Evolutionary conservation across 2,888 invertebrate species (phyloP).

Genomic region (Autographa gamma): DNA sequence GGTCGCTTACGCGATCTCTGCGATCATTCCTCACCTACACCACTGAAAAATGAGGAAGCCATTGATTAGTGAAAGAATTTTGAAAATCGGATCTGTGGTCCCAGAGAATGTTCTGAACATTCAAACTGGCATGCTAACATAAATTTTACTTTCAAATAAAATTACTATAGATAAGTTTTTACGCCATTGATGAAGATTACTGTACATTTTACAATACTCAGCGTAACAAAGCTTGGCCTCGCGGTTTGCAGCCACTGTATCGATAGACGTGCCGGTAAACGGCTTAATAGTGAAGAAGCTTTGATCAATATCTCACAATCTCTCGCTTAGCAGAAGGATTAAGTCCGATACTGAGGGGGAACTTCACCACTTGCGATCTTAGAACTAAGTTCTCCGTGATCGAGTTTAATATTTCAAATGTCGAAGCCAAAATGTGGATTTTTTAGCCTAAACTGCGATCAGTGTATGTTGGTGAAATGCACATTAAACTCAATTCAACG

Average conservation of each 20-base stretch:
- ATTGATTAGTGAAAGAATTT: too few relatives aligned
- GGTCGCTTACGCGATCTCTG: too few relatives aligned
- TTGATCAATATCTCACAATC: constrained; percentile 57
- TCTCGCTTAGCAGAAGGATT: constrained; percentile 45
- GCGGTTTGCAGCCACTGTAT: constrained; percentile 40
- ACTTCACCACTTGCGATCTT: neutral
- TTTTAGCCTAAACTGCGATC: too few relatives aligned
- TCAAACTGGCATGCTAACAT: too few relatives aligned
- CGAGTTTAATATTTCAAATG: neutral
- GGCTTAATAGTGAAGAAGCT: constrained; percentile 48
- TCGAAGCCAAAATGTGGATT: neutral
- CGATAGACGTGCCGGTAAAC: constrained; percentile 42
- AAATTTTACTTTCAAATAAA: too few relatives aligned
- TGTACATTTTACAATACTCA: neutral
- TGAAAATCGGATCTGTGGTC: too few relatives aligned
- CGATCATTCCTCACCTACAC: too few relatives aligned
- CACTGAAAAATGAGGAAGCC: too few relatives aligned
- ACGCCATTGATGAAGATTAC: neutral
- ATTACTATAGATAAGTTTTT: too few relatives aligned
- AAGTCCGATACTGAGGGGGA: constrained; percentile 31
- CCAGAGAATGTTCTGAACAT: too few relatives aligned
- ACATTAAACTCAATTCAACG: too few relatives aligned
- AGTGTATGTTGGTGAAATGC: too few relatives aligned
- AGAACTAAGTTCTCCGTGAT: neutral
- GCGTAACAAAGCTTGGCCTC: constrained; percentile 1